Evolutionary conservation across 2,113 vertebrate genomes (phyloP), one percentile per base, ranked within the genome.

Genomic region (Rhodinocichla rosea): DNA sequence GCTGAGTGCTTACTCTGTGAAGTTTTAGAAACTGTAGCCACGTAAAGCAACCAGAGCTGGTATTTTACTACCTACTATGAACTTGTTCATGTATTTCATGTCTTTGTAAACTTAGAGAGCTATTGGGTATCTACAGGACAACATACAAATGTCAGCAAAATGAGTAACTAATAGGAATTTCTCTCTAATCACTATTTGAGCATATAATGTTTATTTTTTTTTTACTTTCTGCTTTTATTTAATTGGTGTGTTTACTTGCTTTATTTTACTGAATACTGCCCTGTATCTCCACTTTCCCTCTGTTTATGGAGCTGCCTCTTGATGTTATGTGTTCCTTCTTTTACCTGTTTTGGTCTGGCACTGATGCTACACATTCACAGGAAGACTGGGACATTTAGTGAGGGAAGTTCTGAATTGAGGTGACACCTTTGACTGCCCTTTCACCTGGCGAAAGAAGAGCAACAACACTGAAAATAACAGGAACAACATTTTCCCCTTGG

Each of bases 141-240:
- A 19, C 17, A 32, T 12, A 55, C 1, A n/a, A 44, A 73, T 64
- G 11, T 49, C 53, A 42, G 23, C 27, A 89, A 27, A 56, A 53
- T n/a, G 40, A 74, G 39, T 55, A 39, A 65, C 37, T 11, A 62
- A 28, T 56, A 47, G 5, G 17, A 63, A n/a, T 60, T 56, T 10
- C 7, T 53, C 30, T 45, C 49, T 59, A 50, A 68, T 50, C 20
- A 44, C 7, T 56, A 50, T 5, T 14, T 57, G 27, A 69, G 24
- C 8, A 30, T 49, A 28, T 74, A 0, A 2, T 7, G 16, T 45
- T 22, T 2, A 1, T 8, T 37, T 55, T 3, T 33, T 37, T 4
- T 57, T 57, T 2, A 65, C 45, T 40, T n/a, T 49, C 20, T 35
- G 35, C 13, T 56, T n/a, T 40, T 57, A 24, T 67, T 30, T 65